phyloP scores from a whole-genome alignment of 2,797 vertebrate genomes.

The Eptatretus atami region DNA sequence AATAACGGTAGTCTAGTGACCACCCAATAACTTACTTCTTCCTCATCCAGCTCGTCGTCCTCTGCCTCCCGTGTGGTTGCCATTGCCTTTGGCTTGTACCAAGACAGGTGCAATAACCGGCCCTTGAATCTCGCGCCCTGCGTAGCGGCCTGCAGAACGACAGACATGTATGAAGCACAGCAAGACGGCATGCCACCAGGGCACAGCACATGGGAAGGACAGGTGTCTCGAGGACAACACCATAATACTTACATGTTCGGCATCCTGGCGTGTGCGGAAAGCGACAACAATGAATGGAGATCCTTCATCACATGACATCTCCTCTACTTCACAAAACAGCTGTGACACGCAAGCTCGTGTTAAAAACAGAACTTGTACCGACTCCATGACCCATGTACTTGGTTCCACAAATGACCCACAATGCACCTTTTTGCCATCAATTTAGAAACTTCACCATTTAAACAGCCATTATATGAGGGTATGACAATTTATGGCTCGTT shows the following conservation, averaged over 20 bases:
- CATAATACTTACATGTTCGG: not conserved
- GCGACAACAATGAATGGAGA: not conserved
- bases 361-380: too few relatives aligned
- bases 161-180: too few relatives aligned
- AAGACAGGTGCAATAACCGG: slow-evolving; percentile 58
- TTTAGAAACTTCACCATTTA: too few relatives aligned
- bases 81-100: slow-evolving; percentile 81
- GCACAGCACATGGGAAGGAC: not conserved
- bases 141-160: slow-evolving; percentile 36
- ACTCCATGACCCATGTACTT: too few relatives aligned
- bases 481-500: too few relatives aligned
- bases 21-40: slow-evolving; percentile 16
- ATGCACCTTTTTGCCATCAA: too few relatives aligned
- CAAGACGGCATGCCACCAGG: not conserved
- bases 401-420: too few relatives aligned
- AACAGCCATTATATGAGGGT: too few relatives aligned
- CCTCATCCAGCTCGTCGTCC: slow-evolving; percentile 69
- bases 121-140: slow-evolving; percentile 90
- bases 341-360: too few relatives aligned
- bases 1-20: too few relatives aligned
- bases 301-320: not conserved
- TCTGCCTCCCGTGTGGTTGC: slow-evolving; percentile 54
- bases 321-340: too few relatives aligned
- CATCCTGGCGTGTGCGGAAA: not conserved
- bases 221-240: not conserved